These are phyloP conservation scores for Sarcophaga bullata DNA, from an alignment of 1,140 invertebrate species.

Conservation along the genomic window DNA sequence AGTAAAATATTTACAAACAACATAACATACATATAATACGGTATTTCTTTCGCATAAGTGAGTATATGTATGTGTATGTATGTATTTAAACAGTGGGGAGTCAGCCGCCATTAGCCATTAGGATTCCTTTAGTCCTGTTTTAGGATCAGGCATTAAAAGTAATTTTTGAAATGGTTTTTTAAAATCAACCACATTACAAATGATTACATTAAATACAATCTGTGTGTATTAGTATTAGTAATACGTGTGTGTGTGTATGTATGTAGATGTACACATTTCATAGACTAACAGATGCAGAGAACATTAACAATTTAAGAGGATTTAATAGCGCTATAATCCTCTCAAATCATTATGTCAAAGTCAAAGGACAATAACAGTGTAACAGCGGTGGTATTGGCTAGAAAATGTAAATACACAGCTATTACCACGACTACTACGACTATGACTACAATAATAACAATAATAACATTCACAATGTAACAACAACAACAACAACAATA, in stretches of 20 bases:
- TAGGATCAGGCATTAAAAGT: conserved; percentile 30
- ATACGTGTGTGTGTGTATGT: neutral
- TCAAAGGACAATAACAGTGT: conserved; percentile 20
- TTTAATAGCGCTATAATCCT: conserved; percentile 29
- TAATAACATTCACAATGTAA: too few species aligned
- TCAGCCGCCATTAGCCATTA: neutral
- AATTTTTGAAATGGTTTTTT: conserved; percentile 29
- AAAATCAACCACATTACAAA: conserved; percentile 12
- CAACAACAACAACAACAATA: too few species aligned
- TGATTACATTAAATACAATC: conserved; percentile 16
- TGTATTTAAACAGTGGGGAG: conserved; percentile 6
- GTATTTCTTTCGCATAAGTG: too few species aligned
- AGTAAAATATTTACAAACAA: too few species aligned
- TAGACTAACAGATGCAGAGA: conserved; percentile 29
- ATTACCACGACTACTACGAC: neutral
- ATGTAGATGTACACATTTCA: neutral
- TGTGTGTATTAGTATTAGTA: neutral
- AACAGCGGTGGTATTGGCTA: conserved; percentile 18
- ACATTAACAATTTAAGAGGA: conserved; percentile 31
- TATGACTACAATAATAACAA: too few species aligned
- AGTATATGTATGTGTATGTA: neutral
- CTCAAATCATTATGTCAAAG: conserved; percentile 37
- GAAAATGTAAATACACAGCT: neutral
- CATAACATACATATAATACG: too few species aligned
- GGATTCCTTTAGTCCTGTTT: neutral